Percentiles rank a stretch among this genome's conserved stretches.
These are phyloP conservation scores for Steinernema hermaphroditum DNA, from an alignment of 2,888 invertebrate genomes.

Conservation along the genomic window DNA sequence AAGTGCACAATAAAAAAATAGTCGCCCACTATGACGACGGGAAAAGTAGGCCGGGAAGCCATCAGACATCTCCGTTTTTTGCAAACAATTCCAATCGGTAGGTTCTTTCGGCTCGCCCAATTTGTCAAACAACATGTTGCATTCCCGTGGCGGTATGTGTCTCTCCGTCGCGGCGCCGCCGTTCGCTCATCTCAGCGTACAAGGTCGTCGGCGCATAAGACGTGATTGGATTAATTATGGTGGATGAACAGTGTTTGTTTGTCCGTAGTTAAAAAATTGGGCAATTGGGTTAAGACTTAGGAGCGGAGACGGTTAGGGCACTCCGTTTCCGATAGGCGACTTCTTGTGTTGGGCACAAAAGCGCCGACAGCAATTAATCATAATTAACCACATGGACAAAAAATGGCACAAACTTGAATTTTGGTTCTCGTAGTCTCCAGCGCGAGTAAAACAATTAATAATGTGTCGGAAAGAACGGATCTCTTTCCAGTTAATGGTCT, in stretches of 20 bases:
- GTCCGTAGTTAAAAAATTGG: slow-evolving; percentile 1
- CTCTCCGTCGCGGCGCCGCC: too few relatives aligned
- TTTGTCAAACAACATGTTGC: slow-evolving; percentile 10
- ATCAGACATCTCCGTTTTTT: too few relatives aligned
- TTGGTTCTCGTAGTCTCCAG: background rate
- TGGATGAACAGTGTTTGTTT: slow-evolving; percentile 18
- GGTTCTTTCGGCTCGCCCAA: too few relatives aligned
- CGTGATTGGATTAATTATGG: slow-evolving; percentile 11
- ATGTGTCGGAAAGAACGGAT: background rate
- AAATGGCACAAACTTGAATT: background rate
- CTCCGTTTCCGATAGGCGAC: too few relatives aligned
- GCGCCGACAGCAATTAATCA: background rate
- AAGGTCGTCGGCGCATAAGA: background rate
- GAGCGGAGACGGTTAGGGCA: too few relatives aligned
- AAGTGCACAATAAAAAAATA: too few relatives aligned
- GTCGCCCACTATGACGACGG: too few relatives aligned
- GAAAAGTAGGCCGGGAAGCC: too few relatives aligned
- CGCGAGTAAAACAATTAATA: background rate
- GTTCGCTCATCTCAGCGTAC: background rate
- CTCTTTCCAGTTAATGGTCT: too few relatives aligned
- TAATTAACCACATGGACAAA: background rate
- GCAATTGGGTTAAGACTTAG: slow-evolving; percentile 11
- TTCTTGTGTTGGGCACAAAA: background rate
- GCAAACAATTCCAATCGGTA: too few relatives aligned
- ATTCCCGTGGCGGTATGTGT: background rate